Base-by-base conservation (phyloP, 1,140 invertebrate genomes). In the Pristionchus pacificus region DNA sequence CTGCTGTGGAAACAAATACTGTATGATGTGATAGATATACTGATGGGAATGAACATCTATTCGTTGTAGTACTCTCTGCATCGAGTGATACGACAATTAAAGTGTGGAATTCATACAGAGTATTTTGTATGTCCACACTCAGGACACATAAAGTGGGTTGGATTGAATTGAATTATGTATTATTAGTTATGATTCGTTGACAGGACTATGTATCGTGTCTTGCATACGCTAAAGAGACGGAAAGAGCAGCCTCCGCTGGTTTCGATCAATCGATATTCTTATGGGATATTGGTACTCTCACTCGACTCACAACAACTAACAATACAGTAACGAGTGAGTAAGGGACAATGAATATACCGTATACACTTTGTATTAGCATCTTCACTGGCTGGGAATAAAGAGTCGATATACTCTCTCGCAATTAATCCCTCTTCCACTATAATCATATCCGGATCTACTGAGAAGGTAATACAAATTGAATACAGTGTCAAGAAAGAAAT, bases 61-160 rank as follows among this genome's bases (percentile, higher is more conserved):
- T n/a, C n/a, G n/a, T n/a, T 88, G 67, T 85, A 94, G 92, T 99
- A 77, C 97, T 99, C 84, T 98, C 95, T 68, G 96, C 95, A 1
- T 97, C 95, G 81, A 96, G 93, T 77, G 97, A 99, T 85, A 98
- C 95, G 57, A 99, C 96, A 49, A 94, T 99, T 0, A 99, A 99
- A 88, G 93, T 99, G 65, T 99, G 96, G 97, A 98, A 98, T 87
- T 93, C 95, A 19, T 93, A 96, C 74, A 98, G 98, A 89, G 95
- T 95, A 72, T 77, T 71, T 24, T 97, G 94, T 84, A 94, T 97
- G 92, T 96, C 93, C 0, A 97, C 94, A 1, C 86, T 99, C 75
- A 87, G 95, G 72, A 98, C 95, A 32, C 96, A 99, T 84, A 96
- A 96, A 81, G 87, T 86, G 79, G 72, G 27, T 77, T 55, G 10